Conservation (phyloP, 2,888 invertebrate genomes). For the Altica lythri region DNA sequence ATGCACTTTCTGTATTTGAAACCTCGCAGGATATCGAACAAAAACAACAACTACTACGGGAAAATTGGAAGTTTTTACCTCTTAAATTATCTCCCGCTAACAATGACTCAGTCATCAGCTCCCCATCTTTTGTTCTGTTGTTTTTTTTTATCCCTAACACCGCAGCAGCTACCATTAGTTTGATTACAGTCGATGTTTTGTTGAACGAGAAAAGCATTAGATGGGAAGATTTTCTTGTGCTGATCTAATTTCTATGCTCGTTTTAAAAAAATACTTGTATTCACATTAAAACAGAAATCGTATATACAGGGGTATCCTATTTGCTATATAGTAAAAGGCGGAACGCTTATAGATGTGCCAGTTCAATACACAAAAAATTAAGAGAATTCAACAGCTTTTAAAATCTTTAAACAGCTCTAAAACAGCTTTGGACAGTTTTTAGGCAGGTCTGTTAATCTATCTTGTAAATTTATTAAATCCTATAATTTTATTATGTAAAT, state of each 20-base stretch:
- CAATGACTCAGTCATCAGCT: constrained; percentile 26
- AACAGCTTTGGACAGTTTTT: no score
- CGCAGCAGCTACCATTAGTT: constrained; percentile 25
- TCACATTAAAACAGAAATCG: no score
- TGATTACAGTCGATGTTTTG: constrained; percentile 26
- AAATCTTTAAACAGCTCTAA: no score
- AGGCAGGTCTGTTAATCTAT: no score
- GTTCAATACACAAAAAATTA: not conserved
- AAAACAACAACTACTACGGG: constrained; percentile 19
- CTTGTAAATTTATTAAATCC: no score
- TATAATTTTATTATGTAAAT: no score
- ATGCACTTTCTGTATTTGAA: constrained; percentile 5
- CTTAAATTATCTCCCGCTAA: constrained; percentile 22
- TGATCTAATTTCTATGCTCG: constrained; percentile 12
- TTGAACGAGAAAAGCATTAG: constrained; percentile 8
- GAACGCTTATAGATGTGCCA: no score
- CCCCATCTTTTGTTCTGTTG: constrained; percentile 23
- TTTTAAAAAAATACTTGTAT: no score
- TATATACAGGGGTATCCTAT: no score
- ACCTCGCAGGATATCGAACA: constrained; percentile 16
- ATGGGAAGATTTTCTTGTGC: constrained; percentile 9
- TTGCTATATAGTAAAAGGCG: no score
- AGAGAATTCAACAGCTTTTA: no score
- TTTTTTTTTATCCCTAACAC: constrained; percentile 22
- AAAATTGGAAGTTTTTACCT: constrained; percentile 22